phyloP scores from a whole-genome alignment of 2,797 vertebrate species.

The Sebastes minor region DNA sequence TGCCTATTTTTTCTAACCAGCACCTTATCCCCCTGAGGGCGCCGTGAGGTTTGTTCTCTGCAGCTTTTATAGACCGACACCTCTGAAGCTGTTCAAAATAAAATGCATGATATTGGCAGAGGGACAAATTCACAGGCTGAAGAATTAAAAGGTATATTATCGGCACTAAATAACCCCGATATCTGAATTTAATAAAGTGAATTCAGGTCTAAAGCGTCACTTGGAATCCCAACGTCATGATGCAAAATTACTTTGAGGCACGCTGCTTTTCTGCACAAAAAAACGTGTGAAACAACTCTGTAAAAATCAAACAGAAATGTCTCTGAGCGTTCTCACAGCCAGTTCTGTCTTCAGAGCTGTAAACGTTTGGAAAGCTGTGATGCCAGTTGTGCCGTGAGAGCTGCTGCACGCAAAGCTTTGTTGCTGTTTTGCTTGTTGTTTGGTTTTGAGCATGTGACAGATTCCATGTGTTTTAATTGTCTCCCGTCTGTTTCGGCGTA shows the following conservation, averaged over 20 bases:
- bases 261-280: background rate
- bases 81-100: background rate
- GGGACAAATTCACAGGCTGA: background rate
- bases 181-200: background rate
- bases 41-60: background rate
- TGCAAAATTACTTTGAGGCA: background rate
- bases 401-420: background rate
- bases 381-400: background rate
- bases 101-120: background rate
- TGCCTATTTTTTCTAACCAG: background rate
- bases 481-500: background rate
- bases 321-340: background rate
- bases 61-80: background rate
- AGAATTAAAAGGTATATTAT: background rate
- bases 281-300: background rate
- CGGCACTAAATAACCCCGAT: background rate
- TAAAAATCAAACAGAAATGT: background rate
- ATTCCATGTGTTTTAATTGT: constrained; percentile 3
- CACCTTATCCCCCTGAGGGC: background rate
- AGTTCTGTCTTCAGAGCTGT: background rate
- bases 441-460: background rate
- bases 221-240: background rate
- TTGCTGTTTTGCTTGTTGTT: background rate
- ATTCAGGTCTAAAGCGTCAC: background rate
- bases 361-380: background rate